Conservation (phyloP, 2,113 vertebrate species). For the Stegastes partitus region DNA sequence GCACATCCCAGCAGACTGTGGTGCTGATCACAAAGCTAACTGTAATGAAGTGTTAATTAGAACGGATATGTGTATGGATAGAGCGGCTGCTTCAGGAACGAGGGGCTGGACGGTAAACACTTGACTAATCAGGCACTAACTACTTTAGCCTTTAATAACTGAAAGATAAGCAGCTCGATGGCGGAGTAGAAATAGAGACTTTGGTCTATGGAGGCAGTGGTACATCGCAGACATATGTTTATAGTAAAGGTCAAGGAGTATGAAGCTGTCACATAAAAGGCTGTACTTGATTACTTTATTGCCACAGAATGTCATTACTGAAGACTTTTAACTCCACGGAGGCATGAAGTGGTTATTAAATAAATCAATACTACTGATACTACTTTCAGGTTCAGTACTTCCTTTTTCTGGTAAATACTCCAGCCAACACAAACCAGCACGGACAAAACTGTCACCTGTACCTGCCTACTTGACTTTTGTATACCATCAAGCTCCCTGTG, state of each 20-base stretch:
- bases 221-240: too few relatives aligned
- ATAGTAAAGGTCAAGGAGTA: not conserved
- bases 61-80: slow-evolving; percentile 29
- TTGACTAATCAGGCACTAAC: slow-evolving; percentile 52
- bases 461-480: too few relatives aligned
- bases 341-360: too few relatives aligned
- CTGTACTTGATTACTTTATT: not conserved
- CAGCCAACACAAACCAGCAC: too few relatives aligned
- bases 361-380: too few relatives aligned
- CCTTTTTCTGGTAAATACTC: too few relatives aligned
- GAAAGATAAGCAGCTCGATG: slow-evolving; percentile 15
- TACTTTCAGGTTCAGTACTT: too few relatives aligned
- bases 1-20: not conserved
- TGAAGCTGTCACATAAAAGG: slow-evolving; percentile 1
- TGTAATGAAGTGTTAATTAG: slow-evolving; percentile 61
- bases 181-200: not conserved
- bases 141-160: slow-evolving; percentile 18
- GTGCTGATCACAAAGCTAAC: slow-evolving; percentile 50
- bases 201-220: too few relatives aligned
- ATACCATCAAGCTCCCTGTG: too few relatives aligned
- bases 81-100: slow-evolving; percentile 10
- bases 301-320: too few relatives aligned
- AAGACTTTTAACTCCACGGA: too few relatives aligned
- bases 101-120: slow-evolving; percentile 49
- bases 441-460: too few relatives aligned